Conservation (phyloP, 2,888 invertebrate genomes). For the Hanleya hanleyi region DNA sequence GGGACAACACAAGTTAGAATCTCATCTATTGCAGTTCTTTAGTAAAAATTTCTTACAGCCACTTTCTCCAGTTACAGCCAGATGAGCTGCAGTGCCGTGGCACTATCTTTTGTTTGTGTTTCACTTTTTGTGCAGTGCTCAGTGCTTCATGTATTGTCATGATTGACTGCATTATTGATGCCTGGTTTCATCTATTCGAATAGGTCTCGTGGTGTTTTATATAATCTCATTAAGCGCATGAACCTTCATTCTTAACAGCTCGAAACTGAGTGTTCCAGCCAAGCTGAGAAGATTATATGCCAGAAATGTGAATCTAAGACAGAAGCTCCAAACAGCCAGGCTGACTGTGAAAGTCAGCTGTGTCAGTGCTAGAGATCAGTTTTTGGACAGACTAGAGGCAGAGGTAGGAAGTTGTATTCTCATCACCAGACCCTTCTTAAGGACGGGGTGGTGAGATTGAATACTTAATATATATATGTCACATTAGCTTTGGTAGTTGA, state of each 20-base stretch:
- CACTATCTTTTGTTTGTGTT: no score
- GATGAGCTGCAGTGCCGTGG: no score
- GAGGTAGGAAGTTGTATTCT: slow-evolving; percentile 20
- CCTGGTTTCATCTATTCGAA: neutral
- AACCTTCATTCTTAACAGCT: no score
- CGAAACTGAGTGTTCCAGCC: slow-evolving; percentile 40
- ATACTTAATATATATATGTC: no score
- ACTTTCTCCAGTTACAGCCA: no score
- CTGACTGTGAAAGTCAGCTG: slow-evolving; percentile 46
- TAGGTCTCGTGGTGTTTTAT: neutral
- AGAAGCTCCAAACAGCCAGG: slow-evolving; percentile 38
- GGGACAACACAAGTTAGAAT: no score
- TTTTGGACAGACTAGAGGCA: slow-evolving; percentile 33
- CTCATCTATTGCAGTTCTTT: no score
- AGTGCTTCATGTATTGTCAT: no score
- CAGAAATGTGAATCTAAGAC: slow-evolving; percentile 42
- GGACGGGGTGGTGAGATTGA: no score
- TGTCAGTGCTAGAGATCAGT: slow-evolving; percentile 26
- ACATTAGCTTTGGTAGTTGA: no score
- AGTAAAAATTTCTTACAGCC: no score
- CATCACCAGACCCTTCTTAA: neutral
- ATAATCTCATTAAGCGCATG: neutral
- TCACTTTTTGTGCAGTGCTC: no score
- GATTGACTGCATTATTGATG: neutral
- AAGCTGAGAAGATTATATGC: slow-evolving; percentile 37